Conservation (phyloP, 2,888 invertebrate genomes). For the Beris chalybata region DNA sequence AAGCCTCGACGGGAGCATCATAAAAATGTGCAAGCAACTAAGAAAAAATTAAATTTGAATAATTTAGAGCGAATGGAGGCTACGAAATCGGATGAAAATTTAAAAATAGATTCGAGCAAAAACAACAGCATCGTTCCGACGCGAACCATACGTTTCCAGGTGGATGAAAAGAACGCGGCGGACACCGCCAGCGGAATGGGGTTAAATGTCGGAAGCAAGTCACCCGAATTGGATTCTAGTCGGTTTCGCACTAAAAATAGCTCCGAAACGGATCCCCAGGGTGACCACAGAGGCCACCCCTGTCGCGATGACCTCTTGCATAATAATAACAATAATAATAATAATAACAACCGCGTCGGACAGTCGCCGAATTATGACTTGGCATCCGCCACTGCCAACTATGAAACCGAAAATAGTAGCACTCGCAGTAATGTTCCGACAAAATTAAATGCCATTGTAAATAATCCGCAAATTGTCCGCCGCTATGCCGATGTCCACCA, state of each 20-base stretch:
- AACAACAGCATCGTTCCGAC: not conserved
- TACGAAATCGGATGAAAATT: slow-evolving; percentile 29
- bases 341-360: not conserved
- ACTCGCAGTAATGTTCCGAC: not conserved
- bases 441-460: not conserved
- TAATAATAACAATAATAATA: slow-evolving; percentile 1
- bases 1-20: slow-evolving; percentile 34
- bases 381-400: not conserved
- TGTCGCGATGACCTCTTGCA: not conserved
- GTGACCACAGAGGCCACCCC: not conserved
- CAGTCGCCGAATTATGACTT: not conserved
- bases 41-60: slow-evolving; percentile 35
- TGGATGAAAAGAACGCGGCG: not conserved
- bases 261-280: not conserved
- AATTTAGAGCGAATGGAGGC: slow-evolving; percentile 22
- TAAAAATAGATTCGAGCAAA: slow-evolving; percentile 18
- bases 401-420: not conserved
- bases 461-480: not conserved
- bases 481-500: not conserved
- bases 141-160: not conserved
- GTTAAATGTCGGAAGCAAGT: too few relatives aligned
- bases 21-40: slow-evolving; percentile 27
- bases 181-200: not conserved
- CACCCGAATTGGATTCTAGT: not conserved
- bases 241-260: not conserved